Base-by-base conservation (phyloP, 2,888 invertebrate genomes). In the Athetis lepigone region DNA sequence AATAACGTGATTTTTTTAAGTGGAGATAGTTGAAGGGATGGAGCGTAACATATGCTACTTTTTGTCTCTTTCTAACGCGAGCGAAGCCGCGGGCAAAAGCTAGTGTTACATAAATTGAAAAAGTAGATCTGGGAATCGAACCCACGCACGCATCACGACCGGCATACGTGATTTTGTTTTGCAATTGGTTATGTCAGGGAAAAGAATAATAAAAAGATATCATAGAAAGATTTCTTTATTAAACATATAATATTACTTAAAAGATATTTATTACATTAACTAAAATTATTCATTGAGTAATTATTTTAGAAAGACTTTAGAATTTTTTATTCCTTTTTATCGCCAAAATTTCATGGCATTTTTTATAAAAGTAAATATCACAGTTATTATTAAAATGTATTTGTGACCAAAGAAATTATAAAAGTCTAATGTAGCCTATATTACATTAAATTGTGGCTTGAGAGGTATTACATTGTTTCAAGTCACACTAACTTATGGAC, bases 331-430 rank as follows among this genome's bases (percentile, higher is more conserved):
- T 89, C 85, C 85, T 86, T 90, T 92, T 93, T 92, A 91, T 89
- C 85, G 91, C 94, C 94, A 90, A 86, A 88, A 70, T 81, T 77
- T 79, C 69, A 83, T 90, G 93, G 93, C 93, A 90, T 88, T 88
- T 89, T 88, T 85, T 90, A 87, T 93, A 93, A 93, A 93, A 93
- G 92, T 93, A 94, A 95, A 94, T 95, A 95, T 95, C 94, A 95
- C 94, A 95, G 94, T 94, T 93, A 90, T 92, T 88, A 91, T 92
- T 92, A 93, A 91, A 93, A 72, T 72, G 69, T 74, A 91, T 90
- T 92, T 93, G 92, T 93, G 94, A 93, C 90, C 90, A 88, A 93
- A 90, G 84, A 85, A 86, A 88, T 88, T 87, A 86, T 87, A 87
- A 87, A 87, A 82, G 68, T 55, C 71, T 76, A 79, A 74, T 78